Conservation (phyloP, 2,888 invertebrate genomes). For the Lycophotia porphyrea region DNA sequence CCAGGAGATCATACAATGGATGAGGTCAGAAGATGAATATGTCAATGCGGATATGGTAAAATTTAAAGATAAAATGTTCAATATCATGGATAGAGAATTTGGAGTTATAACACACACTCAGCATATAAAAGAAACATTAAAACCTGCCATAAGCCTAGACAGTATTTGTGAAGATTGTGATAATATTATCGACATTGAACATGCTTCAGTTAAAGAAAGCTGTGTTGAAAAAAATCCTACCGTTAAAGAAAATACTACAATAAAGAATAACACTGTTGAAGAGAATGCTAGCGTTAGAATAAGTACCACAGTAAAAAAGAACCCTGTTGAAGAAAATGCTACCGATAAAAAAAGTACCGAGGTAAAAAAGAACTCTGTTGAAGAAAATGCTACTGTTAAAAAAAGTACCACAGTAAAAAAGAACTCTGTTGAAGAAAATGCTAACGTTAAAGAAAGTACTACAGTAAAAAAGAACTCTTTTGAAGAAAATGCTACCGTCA, state of each 20-base stretch:
- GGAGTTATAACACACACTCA: conserved; percentile 69
- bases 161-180: conserved; percentile 1
- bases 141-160: conserved; percentile 9
- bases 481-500: neutral
- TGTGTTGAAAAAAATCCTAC: neutral
- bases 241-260: neutral
- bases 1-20: conserved; percentile 75
- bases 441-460: neutral
- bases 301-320: neutral
- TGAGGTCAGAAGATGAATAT: conserved; percentile 69
- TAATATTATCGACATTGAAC: neutral
- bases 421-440: neutral
- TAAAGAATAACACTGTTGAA: neutral
- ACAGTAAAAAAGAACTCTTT: neutral
- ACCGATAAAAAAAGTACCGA: neutral
- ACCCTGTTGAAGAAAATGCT: neutral
- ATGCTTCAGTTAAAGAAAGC: neutral
- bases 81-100: conserved; percentile 72
- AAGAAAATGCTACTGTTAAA: neutral
- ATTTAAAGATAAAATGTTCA: conserved; percentile 69
- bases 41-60: conserved; percentile 53
- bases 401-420: neutral
- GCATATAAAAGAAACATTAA: conserved; percentile 61
- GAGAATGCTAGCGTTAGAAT: neutral
- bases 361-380: neutral